These are phyloP conservation scores for Lindbergichthys nudifrons DNA, from an alignment of 2,797 vertebrate genomes.

Conservation along the genomic window DNA sequence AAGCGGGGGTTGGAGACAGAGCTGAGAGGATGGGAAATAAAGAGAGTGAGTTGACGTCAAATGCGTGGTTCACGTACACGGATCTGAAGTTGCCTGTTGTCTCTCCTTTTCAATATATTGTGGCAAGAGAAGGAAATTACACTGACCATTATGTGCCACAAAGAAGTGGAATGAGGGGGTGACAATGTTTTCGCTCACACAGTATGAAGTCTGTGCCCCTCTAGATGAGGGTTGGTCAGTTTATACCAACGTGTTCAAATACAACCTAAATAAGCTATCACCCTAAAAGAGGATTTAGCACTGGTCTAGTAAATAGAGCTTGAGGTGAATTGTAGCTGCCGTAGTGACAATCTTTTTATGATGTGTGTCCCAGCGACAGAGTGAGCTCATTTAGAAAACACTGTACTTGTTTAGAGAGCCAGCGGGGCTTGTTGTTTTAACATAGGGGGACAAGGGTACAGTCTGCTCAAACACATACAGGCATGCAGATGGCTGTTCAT, in stretches of 20 bases:
- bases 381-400: slow-evolving; percentile 60
- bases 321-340: slow-evolving; percentile 17
- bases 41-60: slow-evolving; percentile 43
- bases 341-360: slow-evolving; percentile 43
- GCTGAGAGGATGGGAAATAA: slow-evolving; percentile 52
- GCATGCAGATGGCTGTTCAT: slow-evolving; percentile 83
- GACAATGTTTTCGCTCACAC: slow-evolving; percentile 40
- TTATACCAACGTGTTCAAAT: slow-evolving; percentile 43
- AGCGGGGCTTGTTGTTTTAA: slow-evolving; percentile 80
- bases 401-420: slow-evolving; percentile 71
- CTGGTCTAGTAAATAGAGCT: slow-evolving; percentile 52
- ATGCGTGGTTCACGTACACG: slow-evolving; percentile 36
- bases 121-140: slow-evolving; percentile 46
- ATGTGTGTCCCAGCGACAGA: slow-evolving; percentile 55
- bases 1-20: slow-evolving; percentile 40
- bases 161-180: slow-evolving; percentile 42
- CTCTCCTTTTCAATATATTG: slow-evolving; percentile 48
- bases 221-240: background rate
- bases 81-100: slow-evolving; percentile 41
- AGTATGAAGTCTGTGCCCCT: slow-evolving; percentile 46
- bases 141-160: slow-evolving; percentile 39
- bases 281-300: slow-evolving; percentile 52
- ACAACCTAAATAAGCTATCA: slow-evolving; percentile 49
- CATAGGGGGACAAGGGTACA: slow-evolving; percentile 78
- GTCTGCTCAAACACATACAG: slow-evolving; percentile 79